Conservation (phyloP, 1,140 invertebrate genomes). For the Penaeus chinensis region DNA sequence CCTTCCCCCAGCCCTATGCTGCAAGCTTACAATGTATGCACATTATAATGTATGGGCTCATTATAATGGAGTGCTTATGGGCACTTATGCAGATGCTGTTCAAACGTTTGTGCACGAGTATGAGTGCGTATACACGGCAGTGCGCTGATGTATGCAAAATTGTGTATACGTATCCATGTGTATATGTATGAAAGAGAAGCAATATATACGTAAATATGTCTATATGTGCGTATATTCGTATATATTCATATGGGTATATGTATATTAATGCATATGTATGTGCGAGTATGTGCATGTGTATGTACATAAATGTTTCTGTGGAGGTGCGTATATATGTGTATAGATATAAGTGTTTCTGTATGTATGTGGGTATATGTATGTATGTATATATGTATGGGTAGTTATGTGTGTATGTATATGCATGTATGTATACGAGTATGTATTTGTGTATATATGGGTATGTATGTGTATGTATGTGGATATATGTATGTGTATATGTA, state of each 20-base stretch:
- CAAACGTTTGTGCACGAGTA: no score
- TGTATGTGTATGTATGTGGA: not conserved
- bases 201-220: no score
- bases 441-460: not conserved
- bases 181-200: no score
- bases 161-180: no score
- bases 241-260: not conserved
- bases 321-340: not conserved
- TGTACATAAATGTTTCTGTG: no score
- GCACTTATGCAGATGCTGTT: no score
- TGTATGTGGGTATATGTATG: not conserved
- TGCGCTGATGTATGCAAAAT: no score
- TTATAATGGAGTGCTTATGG: no score
- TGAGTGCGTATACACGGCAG: no score
- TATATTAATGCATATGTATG: constrained; percentile 1
- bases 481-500: not conserved
- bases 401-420: not conserved
- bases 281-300: not conserved
- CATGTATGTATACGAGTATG: not conserved
- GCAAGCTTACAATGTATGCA: no score
- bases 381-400: no score
- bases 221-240: constrained; percentile 3
- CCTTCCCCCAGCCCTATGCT: no score
- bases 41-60: not conserved
- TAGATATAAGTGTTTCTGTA: not conserved